phyloP scores from a whole-genome alignment of 2,113 vertebrate genomes.

The Pleuronectes platessa region DNA sequence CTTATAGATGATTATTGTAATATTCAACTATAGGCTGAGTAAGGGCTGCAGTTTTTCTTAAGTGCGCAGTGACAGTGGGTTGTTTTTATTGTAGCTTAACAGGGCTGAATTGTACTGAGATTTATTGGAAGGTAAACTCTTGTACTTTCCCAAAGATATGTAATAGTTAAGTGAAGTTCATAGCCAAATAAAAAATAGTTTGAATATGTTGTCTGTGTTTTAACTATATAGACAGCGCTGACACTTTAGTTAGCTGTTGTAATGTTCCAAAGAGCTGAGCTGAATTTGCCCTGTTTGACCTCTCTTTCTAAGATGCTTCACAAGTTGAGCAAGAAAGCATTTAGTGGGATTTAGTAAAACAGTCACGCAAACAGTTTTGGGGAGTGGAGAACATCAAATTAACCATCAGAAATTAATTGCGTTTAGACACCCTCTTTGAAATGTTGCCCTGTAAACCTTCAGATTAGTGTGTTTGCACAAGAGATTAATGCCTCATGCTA shows the following conservation, averaged over 20 bases:
- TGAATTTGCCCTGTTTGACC: neutral
- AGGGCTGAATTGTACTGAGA: constrained; percentile 30
- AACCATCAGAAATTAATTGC: neutral
- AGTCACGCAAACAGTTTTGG: too few species aligned
- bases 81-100: constrained; percentile 36
- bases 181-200: constrained; percentile 37
- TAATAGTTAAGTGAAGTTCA: constrained; percentile 40
- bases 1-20: constrained; percentile 36
- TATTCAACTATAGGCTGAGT: constrained; percentile 24
- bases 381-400: neutral
- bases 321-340: neutral
- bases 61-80: constrained; percentile 13
- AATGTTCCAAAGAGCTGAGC: neutral
- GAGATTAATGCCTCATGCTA: neutral
- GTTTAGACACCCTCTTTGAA: neutral
- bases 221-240: neutral
- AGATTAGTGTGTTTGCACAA: neutral
- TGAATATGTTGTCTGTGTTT: constrained; percentile 13
- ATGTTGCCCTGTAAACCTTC: neutral
- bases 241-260: neutral
- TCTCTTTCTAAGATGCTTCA: neutral
- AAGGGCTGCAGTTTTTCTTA: constrained; percentile 28
- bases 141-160: constrained; percentile 46
- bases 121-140: constrained; percentile 22
- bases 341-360: neutral